Percentiles rank a stretch among this genome's conserved stretches.
Evolutionary conservation across 2,797 vertebrate species (phyloP).

Genomic region (Characodon lateralis): DNA sequence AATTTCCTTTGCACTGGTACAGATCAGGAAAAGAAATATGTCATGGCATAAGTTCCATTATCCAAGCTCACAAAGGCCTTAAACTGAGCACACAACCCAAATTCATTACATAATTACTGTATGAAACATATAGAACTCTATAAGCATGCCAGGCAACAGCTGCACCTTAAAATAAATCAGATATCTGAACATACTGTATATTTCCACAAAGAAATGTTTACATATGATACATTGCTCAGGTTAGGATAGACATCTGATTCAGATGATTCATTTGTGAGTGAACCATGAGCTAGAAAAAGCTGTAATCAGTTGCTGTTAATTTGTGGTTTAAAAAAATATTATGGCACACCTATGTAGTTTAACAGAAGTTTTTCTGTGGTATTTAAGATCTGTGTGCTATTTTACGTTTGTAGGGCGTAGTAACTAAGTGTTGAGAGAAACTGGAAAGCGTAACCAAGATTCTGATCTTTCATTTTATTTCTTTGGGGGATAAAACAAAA

Average conservation of each 20-base stretch:
- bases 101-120: constrained; percentile 37
- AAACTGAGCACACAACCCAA: constrained; percentile 30
- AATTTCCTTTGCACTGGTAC: constrained; percentile 53
- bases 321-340: constrained; percentile 59
- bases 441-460: constrained; percentile 25
- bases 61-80: constrained; percentile 25
- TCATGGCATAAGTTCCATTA: constrained; percentile 35
- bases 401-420: constrained; percentile 53
- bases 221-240: constrained; percentile 78
- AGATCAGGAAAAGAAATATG: constrained; percentile 70
- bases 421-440: constrained; percentile 45
- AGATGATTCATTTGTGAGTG: constrained; percentile 62
- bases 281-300: constrained; percentile 60
- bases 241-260: constrained; percentile 71
- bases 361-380: constrained; percentile 45
- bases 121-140: constrained; percentile 57
- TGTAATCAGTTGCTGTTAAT: constrained; percentile 65
- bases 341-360: constrained; percentile 62
- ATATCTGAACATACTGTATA: constrained; percentile 64
- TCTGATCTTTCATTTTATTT: constrained; percentile 40
- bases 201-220: constrained; percentile 78
- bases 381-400: constrained; percentile 54
- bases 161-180: constrained; percentile 56
- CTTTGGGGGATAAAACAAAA: constrained; percentile 30
- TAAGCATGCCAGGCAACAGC: constrained; percentile 69